Conservation (phyloP, 1,140 invertebrate species). For the Drosophila miranda region DNA sequence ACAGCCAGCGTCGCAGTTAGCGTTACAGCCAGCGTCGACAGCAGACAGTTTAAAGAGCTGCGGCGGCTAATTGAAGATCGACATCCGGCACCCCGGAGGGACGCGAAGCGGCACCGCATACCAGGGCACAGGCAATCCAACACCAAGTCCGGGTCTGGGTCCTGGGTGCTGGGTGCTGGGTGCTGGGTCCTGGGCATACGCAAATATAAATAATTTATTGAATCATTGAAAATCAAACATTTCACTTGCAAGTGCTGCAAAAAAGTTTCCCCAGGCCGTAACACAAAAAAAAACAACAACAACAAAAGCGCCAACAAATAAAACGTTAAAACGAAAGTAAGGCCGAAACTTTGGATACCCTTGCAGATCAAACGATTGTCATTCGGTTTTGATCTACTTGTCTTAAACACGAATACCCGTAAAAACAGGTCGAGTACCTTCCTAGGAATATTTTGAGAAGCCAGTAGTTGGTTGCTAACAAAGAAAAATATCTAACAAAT, state of each 20-base stretch:
- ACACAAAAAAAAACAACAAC: background rate
- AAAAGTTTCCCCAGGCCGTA: conserved; percentile 50
- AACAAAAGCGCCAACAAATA: background rate
- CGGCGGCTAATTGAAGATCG: conserved; percentile 70
- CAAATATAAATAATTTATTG: conserved; percentile 81
- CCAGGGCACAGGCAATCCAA: conserved; percentile 1
- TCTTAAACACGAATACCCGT: no score
- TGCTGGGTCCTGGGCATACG: conserved; percentile 38
- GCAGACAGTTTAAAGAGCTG: conserved; percentile 63
- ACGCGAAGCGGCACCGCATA: conserved; percentile 1
- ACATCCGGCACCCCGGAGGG: conserved; percentile 29
- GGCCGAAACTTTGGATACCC: no score
- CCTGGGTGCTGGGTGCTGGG: background rate
- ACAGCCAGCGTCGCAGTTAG: conserved; percentile 18
- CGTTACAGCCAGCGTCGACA: conserved; percentile 27
- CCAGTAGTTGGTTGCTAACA: no score
- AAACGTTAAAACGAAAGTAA: conserved; percentile 2
- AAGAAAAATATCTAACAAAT: no score
- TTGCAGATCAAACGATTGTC: no score
- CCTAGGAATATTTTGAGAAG: no score
- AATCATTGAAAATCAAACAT: conserved; percentile 81
- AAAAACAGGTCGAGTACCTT: no score
- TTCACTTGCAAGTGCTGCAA: conserved; percentile 77
- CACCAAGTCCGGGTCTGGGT: background rate
- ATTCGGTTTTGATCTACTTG: no score